Base-by-base conservation (phyloP, 2,113 vertebrate genomes). In the Laticauda laticaudata region DNA sequence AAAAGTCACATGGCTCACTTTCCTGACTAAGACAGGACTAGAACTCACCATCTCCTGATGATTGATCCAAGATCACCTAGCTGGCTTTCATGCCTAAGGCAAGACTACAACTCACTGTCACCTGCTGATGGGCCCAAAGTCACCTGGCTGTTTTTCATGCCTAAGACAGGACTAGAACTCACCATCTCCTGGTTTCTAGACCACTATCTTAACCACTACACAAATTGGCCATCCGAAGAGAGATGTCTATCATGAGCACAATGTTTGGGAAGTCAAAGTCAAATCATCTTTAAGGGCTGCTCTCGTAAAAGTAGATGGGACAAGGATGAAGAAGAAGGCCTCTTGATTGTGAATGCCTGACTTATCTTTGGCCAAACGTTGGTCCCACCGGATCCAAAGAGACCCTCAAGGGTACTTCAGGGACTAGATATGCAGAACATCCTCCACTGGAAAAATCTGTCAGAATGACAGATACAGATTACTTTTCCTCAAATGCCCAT, bases 1-100 rank as follows among this genome's bases (percentile, higher is more conserved):
- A 9, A 61, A 61, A 61, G 24, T 61, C 59, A 61, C 59, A 0
- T 1, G 1, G 3, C 3, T 4, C 1, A 1, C 9, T 61, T 26
- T 61, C 59, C 0, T 61, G 59, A 0, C 24, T 11, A 61, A 61
- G 9, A 10, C 0, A 1, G 59, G 1, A 61, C 24, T 61, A 29
- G 59, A 61, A 61, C 24, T 61, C 24, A 61, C 59, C 9, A 2
- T 61, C 24, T 61, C 59, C 24, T 61, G 24, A 9, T 61, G 45
- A 48, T 61, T 61, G 45, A 48, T 5, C 45, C 23, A 26, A 61
- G 3, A 5, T 48, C 45, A 48, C 45, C 45, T 4, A 3, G 45
- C 45, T 48, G 45, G 4, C 45, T 48, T 48, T 48, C 45, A 6
- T 48, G 45, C 45, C 5, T 48, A 48, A 48, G 45, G 5, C 5